Percentiles rank a stretch among this genome's conserved stretches.
Conservation (phyloP, 2,113 vertebrate genomes). For the Carassius auratus region DNA sequence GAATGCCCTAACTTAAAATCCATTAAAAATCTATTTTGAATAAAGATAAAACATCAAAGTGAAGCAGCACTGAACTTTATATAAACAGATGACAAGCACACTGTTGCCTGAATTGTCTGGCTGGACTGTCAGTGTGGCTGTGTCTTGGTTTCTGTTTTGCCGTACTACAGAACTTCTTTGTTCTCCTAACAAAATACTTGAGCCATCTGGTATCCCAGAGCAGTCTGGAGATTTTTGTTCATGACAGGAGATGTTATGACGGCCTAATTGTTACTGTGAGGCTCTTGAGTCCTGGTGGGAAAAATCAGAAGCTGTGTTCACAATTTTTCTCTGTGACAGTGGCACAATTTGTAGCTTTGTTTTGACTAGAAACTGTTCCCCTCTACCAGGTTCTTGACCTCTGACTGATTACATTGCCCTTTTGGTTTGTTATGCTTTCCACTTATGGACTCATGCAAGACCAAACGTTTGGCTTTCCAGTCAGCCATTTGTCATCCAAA, state of each 20-base stretch:
- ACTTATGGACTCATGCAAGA: too few relatives aligned
- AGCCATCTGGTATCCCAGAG: slow-evolving; percentile 20
- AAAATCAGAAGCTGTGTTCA: slow-evolving; percentile 1
- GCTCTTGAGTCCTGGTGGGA: not conserved
- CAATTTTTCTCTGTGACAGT: not conserved
- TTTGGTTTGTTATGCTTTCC: too few relatives aligned
- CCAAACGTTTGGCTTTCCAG: too few relatives aligned
- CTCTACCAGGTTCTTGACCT: too few relatives aligned
- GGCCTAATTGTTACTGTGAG: slow-evolving; percentile 6
- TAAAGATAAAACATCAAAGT: not conserved
- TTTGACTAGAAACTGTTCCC: not conserved
- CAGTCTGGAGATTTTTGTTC: slow-evolving; percentile 17
- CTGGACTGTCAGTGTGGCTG: not conserved
- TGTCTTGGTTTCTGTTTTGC: slow-evolving; percentile 5
- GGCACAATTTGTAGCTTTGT: not conserved
- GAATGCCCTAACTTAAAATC: not conserved
- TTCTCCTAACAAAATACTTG: slow-evolving; percentile 1
- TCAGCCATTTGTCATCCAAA: slow-evolving; percentile 14
- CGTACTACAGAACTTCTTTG: not conserved
- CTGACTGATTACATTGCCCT: too few relatives aligned
- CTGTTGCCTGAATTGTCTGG: not conserved
- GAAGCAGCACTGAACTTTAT: not conserved
- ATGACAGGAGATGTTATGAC: slow-evolving; percentile 12
- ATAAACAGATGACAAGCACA: not conserved
- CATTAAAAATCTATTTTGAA: not conserved